Conservation (phyloP, 2,888 invertebrate species). For the Phortica okadai region DNA sequence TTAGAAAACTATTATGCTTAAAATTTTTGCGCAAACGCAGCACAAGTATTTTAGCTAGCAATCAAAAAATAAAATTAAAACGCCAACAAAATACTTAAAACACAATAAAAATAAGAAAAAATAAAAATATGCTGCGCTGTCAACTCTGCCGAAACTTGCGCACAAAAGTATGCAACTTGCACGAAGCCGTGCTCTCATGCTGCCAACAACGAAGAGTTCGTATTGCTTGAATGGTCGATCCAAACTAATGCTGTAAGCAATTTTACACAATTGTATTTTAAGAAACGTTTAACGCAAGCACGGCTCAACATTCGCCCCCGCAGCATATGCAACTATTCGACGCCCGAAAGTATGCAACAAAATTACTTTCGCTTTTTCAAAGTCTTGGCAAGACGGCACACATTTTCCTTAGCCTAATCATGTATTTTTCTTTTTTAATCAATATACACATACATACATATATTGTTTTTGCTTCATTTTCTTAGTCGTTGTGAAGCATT, state of each 20-base stretch:
- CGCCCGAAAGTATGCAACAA: slow-evolving; percentile 13
- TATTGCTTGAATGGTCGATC: neutral
- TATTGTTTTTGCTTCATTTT: neutral
- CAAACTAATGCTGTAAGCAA: slow-evolving; percentile 13
- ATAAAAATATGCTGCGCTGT: neutral
- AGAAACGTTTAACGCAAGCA: slow-evolving; percentile 19
- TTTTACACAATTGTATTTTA: slow-evolving; percentile 4
- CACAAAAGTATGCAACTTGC: slow-evolving; percentile 17
- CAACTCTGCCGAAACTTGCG: slow-evolving; percentile 13
- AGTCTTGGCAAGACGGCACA: neutral
- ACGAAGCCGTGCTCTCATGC: neutral
- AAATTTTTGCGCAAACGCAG: slow-evolving; percentile 22
- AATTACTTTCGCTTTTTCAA: neutral
- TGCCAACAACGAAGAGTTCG: neutral
- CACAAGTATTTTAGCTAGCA: slow-evolving; percentile 26
- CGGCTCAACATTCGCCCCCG: slow-evolving; percentile 2
- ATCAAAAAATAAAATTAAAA: slow-evolving; percentile 29
- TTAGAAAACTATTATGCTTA: slow-evolving; percentile 25
- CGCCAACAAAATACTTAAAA: slow-evolving; percentile 22
- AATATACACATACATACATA: no score
- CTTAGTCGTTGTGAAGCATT: neutral
- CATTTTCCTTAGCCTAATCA: slow-evolving; percentile 31
- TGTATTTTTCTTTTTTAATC: neutral
- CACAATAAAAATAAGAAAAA: slow-evolving; percentile 10
- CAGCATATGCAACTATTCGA: slow-evolving; percentile 29